Evolutionary conservation across 2,797 vertebrate genomes (phyloP).

Genomic region (Lepilemur ruficaudatus): DNA sequence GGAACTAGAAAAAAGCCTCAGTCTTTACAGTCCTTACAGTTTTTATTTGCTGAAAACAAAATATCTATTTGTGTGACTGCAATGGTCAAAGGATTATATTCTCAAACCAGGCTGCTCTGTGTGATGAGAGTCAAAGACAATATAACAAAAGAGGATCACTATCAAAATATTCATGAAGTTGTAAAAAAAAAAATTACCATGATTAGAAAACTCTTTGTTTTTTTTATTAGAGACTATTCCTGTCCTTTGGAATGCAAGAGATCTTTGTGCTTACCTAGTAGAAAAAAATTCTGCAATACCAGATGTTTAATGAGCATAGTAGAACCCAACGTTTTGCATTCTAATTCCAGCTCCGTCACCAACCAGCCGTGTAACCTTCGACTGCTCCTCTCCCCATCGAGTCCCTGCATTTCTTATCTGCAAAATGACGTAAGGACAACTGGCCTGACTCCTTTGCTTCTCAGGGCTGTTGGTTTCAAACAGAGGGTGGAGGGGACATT

Average conservation of each 20-base stretch:
- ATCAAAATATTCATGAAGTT: background rate
- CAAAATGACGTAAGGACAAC: background rate
- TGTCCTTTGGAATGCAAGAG: background rate
- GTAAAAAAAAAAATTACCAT: background rate
- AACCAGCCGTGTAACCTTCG: background rate
- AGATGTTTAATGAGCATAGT: background rate
- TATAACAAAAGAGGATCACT: background rate
- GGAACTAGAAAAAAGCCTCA: background rate
- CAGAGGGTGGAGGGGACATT: background rate
- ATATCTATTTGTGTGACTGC: background rate
- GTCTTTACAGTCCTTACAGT: background rate
- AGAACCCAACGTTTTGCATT: background rate
- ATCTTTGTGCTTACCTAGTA: background rate
- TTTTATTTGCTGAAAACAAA: background rate
- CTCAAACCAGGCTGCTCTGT: background rate
- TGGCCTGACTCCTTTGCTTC: background rate
- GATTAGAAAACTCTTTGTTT: background rate
- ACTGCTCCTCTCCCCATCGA: background rate
- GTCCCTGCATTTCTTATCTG: background rate
- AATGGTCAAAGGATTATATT: background rate
- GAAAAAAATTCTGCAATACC: background rate
- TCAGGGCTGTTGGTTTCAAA: too few relatives aligned
- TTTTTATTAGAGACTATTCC: background rate
- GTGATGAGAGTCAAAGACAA: background rate
- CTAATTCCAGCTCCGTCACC: background rate